Evolutionary conservation across 2,888 invertebrate species (phyloP).

Genomic region (Fabriciana adippe): DNA sequence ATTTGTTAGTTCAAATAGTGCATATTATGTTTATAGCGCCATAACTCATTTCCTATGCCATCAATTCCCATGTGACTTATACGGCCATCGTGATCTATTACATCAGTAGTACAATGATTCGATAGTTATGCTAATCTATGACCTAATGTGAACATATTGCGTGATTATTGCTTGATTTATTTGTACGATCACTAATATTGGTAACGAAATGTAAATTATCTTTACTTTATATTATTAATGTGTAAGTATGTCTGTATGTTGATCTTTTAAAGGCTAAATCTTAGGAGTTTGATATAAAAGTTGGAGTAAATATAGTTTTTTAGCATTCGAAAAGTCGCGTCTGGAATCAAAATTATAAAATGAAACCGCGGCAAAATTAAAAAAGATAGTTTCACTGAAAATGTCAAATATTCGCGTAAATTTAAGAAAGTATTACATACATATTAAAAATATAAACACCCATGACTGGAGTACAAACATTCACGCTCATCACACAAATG

Average conservation of each 20-base stretch:
- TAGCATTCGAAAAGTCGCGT: no score
- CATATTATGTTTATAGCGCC: slow-evolving; percentile 18
- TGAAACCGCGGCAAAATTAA: no score
- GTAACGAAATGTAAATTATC: neutral
- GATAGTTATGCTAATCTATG: slow-evolving; percentile 35
- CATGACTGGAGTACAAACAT: no score
- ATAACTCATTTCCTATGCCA: slow-evolving; percentile 37
- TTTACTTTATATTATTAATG: neutral
- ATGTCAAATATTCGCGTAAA: no score
- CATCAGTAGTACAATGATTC: slow-evolving; percentile 33
- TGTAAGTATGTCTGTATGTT: neutral
- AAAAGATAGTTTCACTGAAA: no score
- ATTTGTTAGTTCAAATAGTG: neutral
- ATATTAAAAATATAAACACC: no score
- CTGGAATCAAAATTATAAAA: no score
- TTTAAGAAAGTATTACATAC: no score
- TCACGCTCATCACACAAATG: no score
- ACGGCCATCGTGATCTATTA: slow-evolving; percentile 31
- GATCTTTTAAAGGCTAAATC: no score
- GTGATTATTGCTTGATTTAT: slow-evolving; percentile 30
- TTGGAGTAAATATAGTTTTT: neutral
- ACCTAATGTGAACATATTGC: slow-evolving; percentile 35
- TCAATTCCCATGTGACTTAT: slow-evolving; percentile 37
- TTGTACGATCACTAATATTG: neutral
- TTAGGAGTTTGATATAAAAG: neutral